These are phyloP conservation scores for Lordiphosa andalusiaca DNA, from an alignment of 2,888 invertebrate species.

Conservation along the genomic window DNA sequence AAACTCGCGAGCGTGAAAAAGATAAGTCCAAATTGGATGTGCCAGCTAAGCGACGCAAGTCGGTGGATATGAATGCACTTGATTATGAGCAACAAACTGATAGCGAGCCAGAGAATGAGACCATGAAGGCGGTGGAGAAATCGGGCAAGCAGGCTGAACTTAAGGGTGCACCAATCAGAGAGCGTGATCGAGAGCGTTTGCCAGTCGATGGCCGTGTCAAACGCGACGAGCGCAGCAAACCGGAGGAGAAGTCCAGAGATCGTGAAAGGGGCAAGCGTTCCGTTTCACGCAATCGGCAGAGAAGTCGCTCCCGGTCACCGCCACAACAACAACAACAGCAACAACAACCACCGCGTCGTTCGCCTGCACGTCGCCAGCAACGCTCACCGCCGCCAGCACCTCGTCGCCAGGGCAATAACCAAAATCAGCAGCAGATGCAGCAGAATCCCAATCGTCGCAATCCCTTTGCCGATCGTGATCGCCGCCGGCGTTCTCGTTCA, in stretches of 20 bases:
- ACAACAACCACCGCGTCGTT: conserved; percentile 55
- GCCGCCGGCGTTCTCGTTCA: conserved; percentile 75
- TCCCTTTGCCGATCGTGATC: conserved; percentile 74
- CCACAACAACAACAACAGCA: conserved; percentile 47
- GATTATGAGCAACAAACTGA: conserved; percentile 85
- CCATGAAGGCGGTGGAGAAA: conserved; percentile 59
- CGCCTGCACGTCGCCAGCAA: conserved; percentile 67
- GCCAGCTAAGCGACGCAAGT: conserved; percentile 71
- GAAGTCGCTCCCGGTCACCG: conserved; percentile 49
- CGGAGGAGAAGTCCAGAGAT: conserved; percentile 35
- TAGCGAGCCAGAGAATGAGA: conserved; percentile 82
- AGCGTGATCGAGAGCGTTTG: conserved; percentile 29
- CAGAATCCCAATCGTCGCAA: conserved; percentile 65
- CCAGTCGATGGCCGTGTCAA: conserved; percentile 12
- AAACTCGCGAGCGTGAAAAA: conserved; percentile 42
- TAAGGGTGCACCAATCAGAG: conserved; percentile 3
- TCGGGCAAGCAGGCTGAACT: conserved; percentile 3
- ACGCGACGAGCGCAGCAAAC: conserved; percentile 43
- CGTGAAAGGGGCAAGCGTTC: conserved; percentile 51
- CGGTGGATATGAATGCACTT: conserved; percentile 86
- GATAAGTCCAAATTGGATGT: conserved; percentile 54
- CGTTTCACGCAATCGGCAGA: conserved; percentile 48
- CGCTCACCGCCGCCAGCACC: conserved; percentile 69
- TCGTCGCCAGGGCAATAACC: conserved; percentile 38
- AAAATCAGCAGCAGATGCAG: conserved; percentile 26